Conservation (phyloP, 53 echinoderm and acorn worm species). For the Zoroaster sp. region DNA sequence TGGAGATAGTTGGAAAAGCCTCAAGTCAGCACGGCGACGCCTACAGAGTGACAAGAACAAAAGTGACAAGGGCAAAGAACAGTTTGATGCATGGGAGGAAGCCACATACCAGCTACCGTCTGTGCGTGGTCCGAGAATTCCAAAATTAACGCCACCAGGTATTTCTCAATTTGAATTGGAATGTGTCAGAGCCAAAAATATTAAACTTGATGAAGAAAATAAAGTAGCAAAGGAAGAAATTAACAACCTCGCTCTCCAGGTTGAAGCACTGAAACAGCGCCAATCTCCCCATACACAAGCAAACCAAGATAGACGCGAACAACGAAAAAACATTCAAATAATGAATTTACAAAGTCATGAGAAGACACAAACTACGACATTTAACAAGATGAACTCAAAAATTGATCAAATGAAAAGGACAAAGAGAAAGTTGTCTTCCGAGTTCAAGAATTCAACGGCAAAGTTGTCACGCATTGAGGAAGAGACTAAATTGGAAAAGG, state of each 20-base stretch:
- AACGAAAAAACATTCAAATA: constrained; percentile 3
- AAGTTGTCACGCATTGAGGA: neutral
- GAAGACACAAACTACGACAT: neutral
- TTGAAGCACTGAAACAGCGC: constrained; percentile 15
- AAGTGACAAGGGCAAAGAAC: constrained; percentile 1
- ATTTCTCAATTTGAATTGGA: constrained; percentile 9
- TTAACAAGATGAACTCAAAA: neutral
- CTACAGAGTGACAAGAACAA: constrained; percentile 33
- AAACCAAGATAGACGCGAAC: neutral
- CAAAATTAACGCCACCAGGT: neutral
- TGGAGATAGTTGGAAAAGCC: constrained; percentile 24
- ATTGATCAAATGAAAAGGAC: neutral
- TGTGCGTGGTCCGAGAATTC: constrained; percentile 13
- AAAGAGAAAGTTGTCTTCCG: neutral
- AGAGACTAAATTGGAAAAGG: neutral
- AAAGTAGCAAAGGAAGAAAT: neutral
- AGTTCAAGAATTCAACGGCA: neutral
- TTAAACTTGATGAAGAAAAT: constrained; percentile 1
- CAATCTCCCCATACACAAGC: neutral
- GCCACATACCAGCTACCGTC: constrained; percentile 6
- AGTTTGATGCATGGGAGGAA: constrained; percentile 19
- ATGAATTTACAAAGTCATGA: neutral
- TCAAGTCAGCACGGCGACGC: neutral
- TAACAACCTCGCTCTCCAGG: neutral
- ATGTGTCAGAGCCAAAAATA: neutral